These are phyloP conservation scores for Cebidichthys violaceus DNA, from an alignment of 2,113 vertebrate genomes.

Conservation along the genomic window DNA sequence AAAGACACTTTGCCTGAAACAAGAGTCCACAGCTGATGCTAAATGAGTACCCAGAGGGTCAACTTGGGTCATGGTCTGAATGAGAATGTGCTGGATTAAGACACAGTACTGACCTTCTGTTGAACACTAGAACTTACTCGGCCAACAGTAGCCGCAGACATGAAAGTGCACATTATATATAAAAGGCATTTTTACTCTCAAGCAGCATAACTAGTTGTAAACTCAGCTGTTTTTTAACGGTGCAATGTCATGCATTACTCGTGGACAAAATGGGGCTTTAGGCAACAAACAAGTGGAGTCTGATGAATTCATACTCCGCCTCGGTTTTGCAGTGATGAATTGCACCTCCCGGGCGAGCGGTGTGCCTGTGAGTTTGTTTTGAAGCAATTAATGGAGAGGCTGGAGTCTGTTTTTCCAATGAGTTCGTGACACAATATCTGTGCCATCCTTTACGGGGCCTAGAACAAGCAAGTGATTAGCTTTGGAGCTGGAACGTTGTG, in stretches of 20 bases:
- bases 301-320: constrained; percentile 38
- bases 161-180: constrained; percentile 20
- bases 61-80: not conserved
- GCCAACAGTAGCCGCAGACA: not conserved
- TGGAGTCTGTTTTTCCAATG: constrained; percentile 28
- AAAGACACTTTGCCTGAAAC: not conserved
- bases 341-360: constrained; percentile 24
- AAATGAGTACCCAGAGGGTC: not conserved
- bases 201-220: constrained; percentile 6
- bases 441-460: constrained; percentile 25
- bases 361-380: constrained; percentile 38
- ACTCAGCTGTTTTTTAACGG: constrained; percentile 13
- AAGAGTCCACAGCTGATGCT: not conserved
- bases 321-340: constrained; percentile 46
- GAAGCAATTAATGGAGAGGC: constrained; percentile 44
- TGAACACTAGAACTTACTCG: not conserved
- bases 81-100: not conserved
- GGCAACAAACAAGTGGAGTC: constrained; percentile 29
- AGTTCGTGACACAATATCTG: constrained; percentile 24
- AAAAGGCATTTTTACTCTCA: not conserved
- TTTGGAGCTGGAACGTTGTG: constrained; percentile 9
- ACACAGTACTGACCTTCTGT: not conserved
- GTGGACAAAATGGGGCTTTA: not conserved
- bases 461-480: constrained; percentile 19
- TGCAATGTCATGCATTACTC: constrained; percentile 25